phyloP scores from a whole-genome alignment of 1,140 invertebrate species.

The Drosophila nigromelanica region DNA sequence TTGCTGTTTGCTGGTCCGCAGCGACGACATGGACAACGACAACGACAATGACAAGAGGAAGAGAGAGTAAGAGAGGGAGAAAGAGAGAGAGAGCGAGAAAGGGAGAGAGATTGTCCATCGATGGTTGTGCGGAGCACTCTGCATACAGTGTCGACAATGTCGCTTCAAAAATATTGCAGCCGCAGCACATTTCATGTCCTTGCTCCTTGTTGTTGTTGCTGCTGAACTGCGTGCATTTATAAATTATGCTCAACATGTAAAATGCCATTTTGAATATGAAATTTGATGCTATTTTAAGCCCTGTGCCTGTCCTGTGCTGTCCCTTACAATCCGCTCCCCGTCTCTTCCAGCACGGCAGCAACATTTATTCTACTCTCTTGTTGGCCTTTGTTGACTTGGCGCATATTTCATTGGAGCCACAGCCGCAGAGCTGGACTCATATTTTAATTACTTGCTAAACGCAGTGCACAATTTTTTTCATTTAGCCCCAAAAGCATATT shows the following conservation, averaged over 20 bases:
- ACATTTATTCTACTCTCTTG: not conserved
- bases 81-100: constrained; percentile 1
- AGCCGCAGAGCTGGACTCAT: constrained; percentile 40
- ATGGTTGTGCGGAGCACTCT: constrained; percentile 30
- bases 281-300: constrained; percentile 84
- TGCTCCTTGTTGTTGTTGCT: constrained; percentile 33
- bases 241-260: constrained; percentile 84
- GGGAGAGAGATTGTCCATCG: constrained; percentile 50
- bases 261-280: constrained; percentile 84
- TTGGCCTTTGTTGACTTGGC: constrained; percentile 54
- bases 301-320: constrained; percentile 32
- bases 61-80: constrained; percentile 17
- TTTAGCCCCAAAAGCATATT: constrained; percentile 47
- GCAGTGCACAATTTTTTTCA: constrained; percentile 64
- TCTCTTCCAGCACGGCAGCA: not conserved
- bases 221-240: constrained; percentile 73
- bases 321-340: not conserved
- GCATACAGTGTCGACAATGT: constrained; percentile 72
- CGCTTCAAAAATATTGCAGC: constrained; percentile 79
- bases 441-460: constrained; percentile 80
- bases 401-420: constrained; percentile 53
- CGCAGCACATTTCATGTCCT: constrained; percentile 74
- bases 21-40: constrained; percentile 56
- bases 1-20: constrained; percentile 73
- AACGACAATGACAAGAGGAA: constrained; percentile 30